A percentile compares a stretch with the other conserved stretches of the same genome.
phyloP scores from a whole-genome alignment of 2,797 vertebrate species.

The Megalops cyprinoides region DNA sequence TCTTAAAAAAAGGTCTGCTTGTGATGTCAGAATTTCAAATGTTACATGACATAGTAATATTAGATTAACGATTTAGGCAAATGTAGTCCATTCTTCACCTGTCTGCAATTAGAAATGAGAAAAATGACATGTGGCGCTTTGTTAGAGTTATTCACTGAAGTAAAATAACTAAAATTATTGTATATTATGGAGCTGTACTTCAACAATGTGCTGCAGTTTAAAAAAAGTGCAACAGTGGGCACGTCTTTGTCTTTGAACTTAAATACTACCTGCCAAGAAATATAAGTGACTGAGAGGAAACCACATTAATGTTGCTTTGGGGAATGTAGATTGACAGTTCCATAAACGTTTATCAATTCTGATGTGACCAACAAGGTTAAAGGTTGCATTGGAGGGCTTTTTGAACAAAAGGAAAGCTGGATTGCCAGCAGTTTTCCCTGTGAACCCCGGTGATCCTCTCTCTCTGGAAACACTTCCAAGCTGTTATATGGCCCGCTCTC shows the following conservation, averaged over 20 bases:
- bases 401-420: not conserved
- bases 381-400: not conserved
- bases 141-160: not conserved
- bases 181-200: not conserved
- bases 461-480: constrained; percentile 7
- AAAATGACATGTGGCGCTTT: not conserved
- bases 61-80: not conserved
- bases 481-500: not conserved
- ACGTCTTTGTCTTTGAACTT: not conserved
- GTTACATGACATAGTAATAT: not conserved
- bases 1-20: not conserved
- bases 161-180: not conserved
- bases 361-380: constrained; percentile 1
- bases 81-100: not conserved
- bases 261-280: not conserved
- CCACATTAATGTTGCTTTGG: not conserved
- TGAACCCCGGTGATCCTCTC: not conserved
- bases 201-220: not conserved
- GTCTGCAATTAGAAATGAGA: not conserved
- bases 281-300: constrained; percentile 1
- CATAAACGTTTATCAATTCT: not conserved
- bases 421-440: not conserved
- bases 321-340: constrained; percentile 7
- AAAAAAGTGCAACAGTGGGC: not conserved
- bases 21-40: not conserved